A percentile compares a stretch with the other conserved stretches of the same genome.
Evolutionary conservation across 53 echinoderm and acorn worm genomes (phyloP).

Genomic region (Hippasteria phrygiana): DNA sequence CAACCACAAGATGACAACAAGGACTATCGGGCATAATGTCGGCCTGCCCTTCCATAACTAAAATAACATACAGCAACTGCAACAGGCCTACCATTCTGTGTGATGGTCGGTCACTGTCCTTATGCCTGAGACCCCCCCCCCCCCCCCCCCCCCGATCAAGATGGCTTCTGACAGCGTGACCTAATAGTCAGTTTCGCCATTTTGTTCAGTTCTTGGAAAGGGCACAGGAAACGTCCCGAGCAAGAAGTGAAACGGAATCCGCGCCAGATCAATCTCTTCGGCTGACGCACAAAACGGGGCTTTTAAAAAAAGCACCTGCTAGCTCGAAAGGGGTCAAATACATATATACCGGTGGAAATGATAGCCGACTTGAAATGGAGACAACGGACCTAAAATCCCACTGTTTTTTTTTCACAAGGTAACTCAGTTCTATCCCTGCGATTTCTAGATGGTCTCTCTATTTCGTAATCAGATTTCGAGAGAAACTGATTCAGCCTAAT

Average conservation of each 20-base stretch:
- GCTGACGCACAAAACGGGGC: not conserved
- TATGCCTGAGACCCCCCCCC: no score
- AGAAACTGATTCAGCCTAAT: no score
- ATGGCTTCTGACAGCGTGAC: not conserved
- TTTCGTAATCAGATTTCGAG: not conserved
- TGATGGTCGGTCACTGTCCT: not conserved
- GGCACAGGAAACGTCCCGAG: not conserved
- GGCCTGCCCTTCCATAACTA: no score
- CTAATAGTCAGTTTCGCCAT: not conserved
- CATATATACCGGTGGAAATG: not conserved
- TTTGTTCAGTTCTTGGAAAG: constrained; percentile 1
- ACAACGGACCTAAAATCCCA: not conserved
- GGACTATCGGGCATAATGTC: no score
- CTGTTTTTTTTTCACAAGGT: no score
- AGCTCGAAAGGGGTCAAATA: not conserved
- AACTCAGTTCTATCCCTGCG: not conserved
- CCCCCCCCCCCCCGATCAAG: not conserved
- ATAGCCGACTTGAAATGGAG: not conserved
- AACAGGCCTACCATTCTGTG: not conserved
- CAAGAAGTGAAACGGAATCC: not conserved
- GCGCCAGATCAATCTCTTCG: not conserved
- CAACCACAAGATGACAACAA: no score
- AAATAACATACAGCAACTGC: not conserved
- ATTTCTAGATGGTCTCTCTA: not conserved
- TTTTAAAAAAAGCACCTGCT: constrained; percentile 5